Base-by-base conservation (phyloP, 2,113 vertebrate genomes). In the Oophaga pumilio region DNA sequence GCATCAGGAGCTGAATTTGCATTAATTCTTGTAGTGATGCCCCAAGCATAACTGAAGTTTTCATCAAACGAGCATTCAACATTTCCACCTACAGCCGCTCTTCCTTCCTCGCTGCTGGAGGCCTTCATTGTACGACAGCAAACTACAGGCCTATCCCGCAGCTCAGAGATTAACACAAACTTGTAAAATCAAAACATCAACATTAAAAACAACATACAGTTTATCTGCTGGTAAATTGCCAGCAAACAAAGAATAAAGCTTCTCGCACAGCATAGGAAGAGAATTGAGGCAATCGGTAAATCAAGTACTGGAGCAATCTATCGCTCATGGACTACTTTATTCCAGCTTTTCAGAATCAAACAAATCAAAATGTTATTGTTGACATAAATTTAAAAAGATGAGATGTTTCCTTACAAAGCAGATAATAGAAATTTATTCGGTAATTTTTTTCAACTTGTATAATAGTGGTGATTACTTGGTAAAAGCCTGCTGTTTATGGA, bases 31-130 rank as follows among this genome's bases (percentile, higher is more conserved):
- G 57, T 73, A 60, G 85, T 56, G 26, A 80, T 80, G 85, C 85
- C 64, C 10, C 53, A 60, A 81, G 85, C 64, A 52, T 6, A 85
- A 76, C 50, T 50, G 14, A 52, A 82, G 68, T 60, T 62, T 82
- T 82, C 78, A 82, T 82, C 56, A 82, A 82, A 87, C 49, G 66
- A 87, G 78, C 78, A 82, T 87, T 74, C 78, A 81, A 13, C 13
- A 24, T 81, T 80, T 80, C 64, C 77, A 80, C 62, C 85, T 80
- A 22, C 52, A 69, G 62, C 17, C 24, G n/a, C 60, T 13, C 15
- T 43, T 62, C 56, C 71, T 57, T 76, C 28, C 49, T 79, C 52
- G 9, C 77, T 59, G 50, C 78, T 82, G 84, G 84, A 66, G 74
- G 15, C 57, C 59, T 52, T 9, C 20, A 2, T 20, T 28, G 10